These are phyloP conservation scores for Sesamia nonagrioides DNA, from an alignment of 1,140 invertebrate genomes.

Conservation along the genomic window DNA sequence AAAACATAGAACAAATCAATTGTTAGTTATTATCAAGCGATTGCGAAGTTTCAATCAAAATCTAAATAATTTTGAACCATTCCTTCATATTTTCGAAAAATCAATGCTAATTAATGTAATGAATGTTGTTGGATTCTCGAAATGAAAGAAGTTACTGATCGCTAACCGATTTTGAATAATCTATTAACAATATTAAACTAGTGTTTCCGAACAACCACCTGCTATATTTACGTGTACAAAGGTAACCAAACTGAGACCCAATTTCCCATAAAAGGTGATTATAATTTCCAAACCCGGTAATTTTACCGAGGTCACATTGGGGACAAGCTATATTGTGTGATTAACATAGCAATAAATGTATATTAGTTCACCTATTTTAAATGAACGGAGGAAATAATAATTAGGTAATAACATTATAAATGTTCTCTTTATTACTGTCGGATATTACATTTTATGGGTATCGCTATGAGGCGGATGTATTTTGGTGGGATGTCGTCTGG, in stretches of 20 bases:
- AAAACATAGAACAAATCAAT: no score
- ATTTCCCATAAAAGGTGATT: slow-evolving; percentile 9
- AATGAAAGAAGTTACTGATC: no score
- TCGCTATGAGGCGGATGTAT: neutral
- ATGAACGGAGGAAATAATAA: slow-evolving; percentile 18
- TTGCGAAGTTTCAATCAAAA: no score
- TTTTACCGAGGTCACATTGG: slow-evolving; percentile 21
- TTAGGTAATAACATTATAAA: slow-evolving; percentile 20
- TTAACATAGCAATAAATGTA: neutral
- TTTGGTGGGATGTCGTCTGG: neutral
- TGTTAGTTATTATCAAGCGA: no score
- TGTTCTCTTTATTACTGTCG: neutral
- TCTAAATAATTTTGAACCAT: no score
- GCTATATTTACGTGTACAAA: no score
- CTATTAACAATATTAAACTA: neutral
- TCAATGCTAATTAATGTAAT: no score
- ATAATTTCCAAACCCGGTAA: slow-evolving; percentile 20
- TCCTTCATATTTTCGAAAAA: no score
- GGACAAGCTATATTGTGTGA: neutral
- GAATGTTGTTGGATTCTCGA: no score
- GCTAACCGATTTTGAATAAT: neutral
- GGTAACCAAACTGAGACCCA: slow-evolving; percentile 3
- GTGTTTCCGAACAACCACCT: no score
- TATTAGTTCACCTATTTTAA: neutral
- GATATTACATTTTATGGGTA: slow-evolving; percentile 26